Evolutionary conservation across 1,140 invertebrate species (phyloP).

Genomic region (Apis florea): DNA sequence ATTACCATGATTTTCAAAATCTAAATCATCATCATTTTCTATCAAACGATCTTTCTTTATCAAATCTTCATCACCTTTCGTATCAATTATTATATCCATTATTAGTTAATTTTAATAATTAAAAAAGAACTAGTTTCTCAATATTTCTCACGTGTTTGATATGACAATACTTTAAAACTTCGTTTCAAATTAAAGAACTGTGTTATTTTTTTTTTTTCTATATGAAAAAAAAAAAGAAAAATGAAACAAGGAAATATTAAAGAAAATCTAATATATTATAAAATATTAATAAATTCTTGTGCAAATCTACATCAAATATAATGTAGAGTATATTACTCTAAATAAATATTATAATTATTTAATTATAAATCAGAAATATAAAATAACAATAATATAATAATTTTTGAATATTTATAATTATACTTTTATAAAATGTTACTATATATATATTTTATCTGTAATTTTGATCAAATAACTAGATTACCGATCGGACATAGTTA

Average conservation of each 20-base stretch:
- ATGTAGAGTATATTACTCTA: no score
- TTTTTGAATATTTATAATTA: not conserved
- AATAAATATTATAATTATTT: no score
- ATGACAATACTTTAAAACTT: not conserved
- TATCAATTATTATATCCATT: constrained; percentile 75
- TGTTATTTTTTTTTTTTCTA: no score
- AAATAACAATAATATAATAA: no score
- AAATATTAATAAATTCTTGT: no score
- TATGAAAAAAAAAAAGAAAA: no score
- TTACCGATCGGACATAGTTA: not conserved
- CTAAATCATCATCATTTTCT: constrained; percentile 59
- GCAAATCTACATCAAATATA: no score
- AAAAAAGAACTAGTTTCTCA: not conserved
- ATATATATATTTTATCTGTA: no score
- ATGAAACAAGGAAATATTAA: no score
- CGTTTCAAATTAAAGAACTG: no score
- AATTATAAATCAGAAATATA: no score
- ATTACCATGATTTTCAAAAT: constrained; percentile 60
- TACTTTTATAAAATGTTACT: not conserved
- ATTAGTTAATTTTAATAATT: not conserved
- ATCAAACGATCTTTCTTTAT: constrained; percentile 43
- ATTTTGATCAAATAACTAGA: not conserved
- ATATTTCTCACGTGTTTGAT: not conserved
- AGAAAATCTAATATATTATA: no score
- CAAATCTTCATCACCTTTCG: constrained; percentile 60